Conservation (phyloP, 1,140 invertebrate species). For the Wiebesia pumilae region DNA sequence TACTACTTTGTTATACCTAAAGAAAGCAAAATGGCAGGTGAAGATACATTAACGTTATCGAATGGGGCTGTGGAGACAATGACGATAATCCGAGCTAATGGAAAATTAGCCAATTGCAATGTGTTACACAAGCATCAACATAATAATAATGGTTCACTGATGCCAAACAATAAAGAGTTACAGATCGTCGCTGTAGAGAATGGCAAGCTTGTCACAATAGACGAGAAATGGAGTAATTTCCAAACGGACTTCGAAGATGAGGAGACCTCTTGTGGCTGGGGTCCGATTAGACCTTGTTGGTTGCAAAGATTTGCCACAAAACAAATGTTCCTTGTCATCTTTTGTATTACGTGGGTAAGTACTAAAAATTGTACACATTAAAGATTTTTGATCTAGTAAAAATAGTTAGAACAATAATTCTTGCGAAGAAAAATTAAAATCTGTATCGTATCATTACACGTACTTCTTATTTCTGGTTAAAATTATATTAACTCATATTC, state of each 20-base stretch:
- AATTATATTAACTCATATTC: no score
- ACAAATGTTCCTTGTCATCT: slow-evolving; percentile 90
- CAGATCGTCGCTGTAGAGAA: slow-evolving; percentile 63
- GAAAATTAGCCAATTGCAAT: slow-evolving; percentile 69
- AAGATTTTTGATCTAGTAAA: not conserved
- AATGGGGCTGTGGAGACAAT: slow-evolving; percentile 65
- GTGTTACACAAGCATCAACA: slow-evolving; percentile 60
- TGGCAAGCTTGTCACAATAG: slow-evolving; percentile 60
- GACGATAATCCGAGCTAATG: slow-evolving; percentile 64
- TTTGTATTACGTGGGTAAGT: slow-evolving; percentile 87
- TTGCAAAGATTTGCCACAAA: slow-evolving; percentile 89
- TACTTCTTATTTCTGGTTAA: no score
- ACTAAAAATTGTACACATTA: not conserved
- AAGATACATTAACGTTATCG: slow-evolving; percentile 65
- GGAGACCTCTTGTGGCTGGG: slow-evolving; percentile 81
- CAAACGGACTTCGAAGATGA: slow-evolving; percentile 73
- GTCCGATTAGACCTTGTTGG: slow-evolving; percentile 82
- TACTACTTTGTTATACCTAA: not conserved
- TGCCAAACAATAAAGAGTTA: slow-evolving; percentile 67
- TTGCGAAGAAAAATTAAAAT: not conserved
- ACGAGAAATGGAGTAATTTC: slow-evolving; percentile 66
- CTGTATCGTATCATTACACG: no score
- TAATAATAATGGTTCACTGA: slow-evolving; percentile 70
- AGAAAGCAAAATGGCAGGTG: slow-evolving; percentile 65
- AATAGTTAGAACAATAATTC: not conserved